Evolutionary conservation across 2,888 invertebrate species (phyloP), one percentile per base, ranked within the genome.

Genomic region (Orchesella flavescens): DNA sequence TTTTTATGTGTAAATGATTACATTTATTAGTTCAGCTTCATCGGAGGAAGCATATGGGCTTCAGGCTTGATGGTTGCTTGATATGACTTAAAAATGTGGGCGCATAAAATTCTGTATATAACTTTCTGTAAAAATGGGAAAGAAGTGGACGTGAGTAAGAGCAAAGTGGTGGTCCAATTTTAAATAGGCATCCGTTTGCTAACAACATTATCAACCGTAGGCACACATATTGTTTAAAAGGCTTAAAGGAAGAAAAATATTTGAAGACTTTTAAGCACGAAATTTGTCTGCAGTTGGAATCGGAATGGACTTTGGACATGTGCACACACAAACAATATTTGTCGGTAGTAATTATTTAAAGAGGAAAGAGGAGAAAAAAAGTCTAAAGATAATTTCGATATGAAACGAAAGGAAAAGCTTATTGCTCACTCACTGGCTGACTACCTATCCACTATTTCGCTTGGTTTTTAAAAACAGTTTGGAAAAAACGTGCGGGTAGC

Each of bases 381-480:
- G 9, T 61, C 10, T 73, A 43, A 73, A 80, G 80, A 80, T 80
- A 80, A 66, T 80, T 80, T 66, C 65, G 72, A 80, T 80, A 80
- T 71, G 72, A 79, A 77, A 77, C 34, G 79, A 79, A 79, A 63
- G 72, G 79, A 63, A 79, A 72, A 78, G 77, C 69, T 46, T 49
- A 69, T 59, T 68, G 44, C 46, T 44, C 43, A 10, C 59, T 69
- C 46, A 7, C 34, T 34, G 9, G 34, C 34, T 19, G 34, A 13
- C 55, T 46, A n/a, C n/a, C n/a, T n/a, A n/a, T n/a, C n/a, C 46
- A 57, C 19, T 12, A 21, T 21, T 59, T 72, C 34, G 72, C 57
- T 53, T 44, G 5, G 34, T 72, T 57, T 72, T 71, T 46, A 71
- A 71, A 46, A 34, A 44, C 53, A 13, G 1, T 34, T 34, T 7